Evolutionary conservation across 2,888 invertebrate genomes (phyloP).

Genomic region (Prostheceraeus crozeri): DNA sequence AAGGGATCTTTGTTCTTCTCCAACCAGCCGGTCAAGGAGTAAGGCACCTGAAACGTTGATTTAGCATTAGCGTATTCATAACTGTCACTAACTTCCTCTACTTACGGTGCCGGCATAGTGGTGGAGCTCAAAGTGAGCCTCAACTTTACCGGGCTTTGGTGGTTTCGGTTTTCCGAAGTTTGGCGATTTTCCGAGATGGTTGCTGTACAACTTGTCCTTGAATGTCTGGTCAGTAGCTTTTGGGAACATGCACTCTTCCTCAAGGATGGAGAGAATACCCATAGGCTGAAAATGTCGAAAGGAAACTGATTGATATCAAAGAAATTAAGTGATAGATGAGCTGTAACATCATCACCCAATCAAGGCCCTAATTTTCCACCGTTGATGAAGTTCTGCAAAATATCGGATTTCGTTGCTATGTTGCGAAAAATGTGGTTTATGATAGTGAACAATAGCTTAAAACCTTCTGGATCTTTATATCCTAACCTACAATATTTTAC

Average conservation of each 20-base stretch:
- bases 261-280: slow-evolving; percentile 99
- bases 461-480: too few species aligned
- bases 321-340: too few species aligned
- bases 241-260: slow-evolving; percentile 99
- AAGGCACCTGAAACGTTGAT: slow-evolving; percentile 68
- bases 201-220: slow-evolving; percentile 94
- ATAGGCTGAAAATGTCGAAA: slow-evolving; percentile 66
- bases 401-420: too few species aligned
- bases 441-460: too few species aligned
- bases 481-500: too few species aligned
- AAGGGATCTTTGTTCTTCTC: slow-evolving; percentile 99
- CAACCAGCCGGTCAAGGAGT: slow-evolving; percentile 97
- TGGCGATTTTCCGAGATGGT: slow-evolving; percentile 78
- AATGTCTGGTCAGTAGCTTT: slow-evolving; percentile 98
- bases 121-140: slow-evolving; percentile 92
- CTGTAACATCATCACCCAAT: too few species aligned
- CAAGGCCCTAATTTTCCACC: too few species aligned
- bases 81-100: slow-evolving; percentile 1
- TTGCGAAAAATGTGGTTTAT: too few species aligned
- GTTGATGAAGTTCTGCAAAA: too few species aligned
- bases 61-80: slow-evolving; percentile 56
- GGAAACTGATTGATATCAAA: too few species aligned
- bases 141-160: slow-evolving; percentile 59
- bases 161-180: slow-evolving; percentile 61
- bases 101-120: slow-evolving; percentile 96